Conservation (phyloP, 2,797 vertebrate species). For the Smutsia temminckii region DNA sequence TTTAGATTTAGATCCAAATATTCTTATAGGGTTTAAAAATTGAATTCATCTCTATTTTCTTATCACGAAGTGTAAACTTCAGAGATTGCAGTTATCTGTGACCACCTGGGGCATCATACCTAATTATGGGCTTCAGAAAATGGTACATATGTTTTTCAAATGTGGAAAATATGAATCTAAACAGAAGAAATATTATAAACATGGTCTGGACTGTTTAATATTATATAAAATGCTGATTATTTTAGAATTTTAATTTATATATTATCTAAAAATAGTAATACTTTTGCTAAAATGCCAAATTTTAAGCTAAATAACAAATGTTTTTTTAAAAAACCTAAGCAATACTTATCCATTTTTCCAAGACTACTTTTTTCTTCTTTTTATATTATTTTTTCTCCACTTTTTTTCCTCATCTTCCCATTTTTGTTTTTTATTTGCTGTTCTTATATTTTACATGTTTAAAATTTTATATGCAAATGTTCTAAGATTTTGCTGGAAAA, state of each 20-base stretch:
- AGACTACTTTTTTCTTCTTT: background rate
- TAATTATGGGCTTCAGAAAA: background rate
- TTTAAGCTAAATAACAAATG: background rate
- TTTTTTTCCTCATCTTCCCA: background rate
- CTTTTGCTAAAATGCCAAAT: background rate
- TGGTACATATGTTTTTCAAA: background rate
- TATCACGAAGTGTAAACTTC: background rate
- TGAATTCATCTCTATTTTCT: background rate
- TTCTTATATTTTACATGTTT: background rate
- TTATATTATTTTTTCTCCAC: background rate
- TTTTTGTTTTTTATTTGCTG: background rate
- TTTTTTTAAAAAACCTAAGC: background rate
- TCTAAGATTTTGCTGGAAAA: background rate
- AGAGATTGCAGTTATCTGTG: background rate
- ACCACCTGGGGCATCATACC: background rate
- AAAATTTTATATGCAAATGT: conserved; percentile 36
- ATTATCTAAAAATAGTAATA: background rate
- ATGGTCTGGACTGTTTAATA: background rate
- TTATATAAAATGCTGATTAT: background rate
- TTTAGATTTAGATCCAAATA: background rate
- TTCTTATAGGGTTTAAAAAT: background rate
- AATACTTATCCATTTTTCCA: background rate
- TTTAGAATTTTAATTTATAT: background rate
- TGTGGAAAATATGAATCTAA: background rate
- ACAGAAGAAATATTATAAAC: background rate